Conservation (phyloP, 2,797 vertebrate genomes). For the Pteropus rufus region DNA sequence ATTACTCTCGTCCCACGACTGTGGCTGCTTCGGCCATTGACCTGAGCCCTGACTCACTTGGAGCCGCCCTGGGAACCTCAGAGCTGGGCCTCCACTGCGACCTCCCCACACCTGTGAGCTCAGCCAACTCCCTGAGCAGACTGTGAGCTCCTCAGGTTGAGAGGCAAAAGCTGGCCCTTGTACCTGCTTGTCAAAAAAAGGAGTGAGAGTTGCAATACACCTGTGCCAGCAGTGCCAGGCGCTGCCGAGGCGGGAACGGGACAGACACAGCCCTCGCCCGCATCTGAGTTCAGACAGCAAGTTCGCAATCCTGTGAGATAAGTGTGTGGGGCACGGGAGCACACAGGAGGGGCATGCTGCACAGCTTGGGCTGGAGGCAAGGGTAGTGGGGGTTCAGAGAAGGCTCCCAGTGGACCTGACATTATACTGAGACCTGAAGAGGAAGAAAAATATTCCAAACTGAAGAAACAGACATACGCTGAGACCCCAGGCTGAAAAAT, state of each 20-base stretch:
- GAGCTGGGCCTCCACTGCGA: background rate
- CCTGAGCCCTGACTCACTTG: background rate
- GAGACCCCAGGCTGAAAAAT: background rate
- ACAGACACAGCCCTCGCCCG: background rate
- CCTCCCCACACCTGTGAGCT: background rate
- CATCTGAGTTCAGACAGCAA: background rate
- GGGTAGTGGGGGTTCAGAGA: background rate
- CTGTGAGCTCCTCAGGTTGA: background rate
- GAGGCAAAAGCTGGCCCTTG: background rate
- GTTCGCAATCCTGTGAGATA: accelerated
- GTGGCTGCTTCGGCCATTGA: background rate
- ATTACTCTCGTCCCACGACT: background rate
- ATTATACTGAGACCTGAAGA: background rate
- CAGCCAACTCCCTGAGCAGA: background rate
- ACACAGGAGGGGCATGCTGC: background rate
- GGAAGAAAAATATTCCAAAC: background rate
- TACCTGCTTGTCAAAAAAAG: background rate
- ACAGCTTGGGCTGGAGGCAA: background rate
- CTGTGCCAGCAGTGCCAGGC: background rate
- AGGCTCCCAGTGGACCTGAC: background rate
- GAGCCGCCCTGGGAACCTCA: background rate
- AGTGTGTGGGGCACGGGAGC: background rate
- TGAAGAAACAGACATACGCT: background rate
- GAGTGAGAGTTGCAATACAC: background rate
- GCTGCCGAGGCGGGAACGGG: background rate